Base-by-base conservation (phyloP, 2,888 invertebrate species). In the Orthosia incerta region DNA sequence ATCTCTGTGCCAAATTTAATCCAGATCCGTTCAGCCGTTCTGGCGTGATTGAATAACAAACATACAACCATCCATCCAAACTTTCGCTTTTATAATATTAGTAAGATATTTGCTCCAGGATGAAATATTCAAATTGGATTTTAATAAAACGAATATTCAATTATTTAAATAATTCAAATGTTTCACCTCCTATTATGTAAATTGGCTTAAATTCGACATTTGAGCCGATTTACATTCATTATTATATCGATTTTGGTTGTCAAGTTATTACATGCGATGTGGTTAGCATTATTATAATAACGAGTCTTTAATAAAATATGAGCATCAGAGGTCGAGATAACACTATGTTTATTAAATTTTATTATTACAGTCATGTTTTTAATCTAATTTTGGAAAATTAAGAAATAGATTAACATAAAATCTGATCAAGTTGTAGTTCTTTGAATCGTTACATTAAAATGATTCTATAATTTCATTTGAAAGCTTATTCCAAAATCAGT, bases 191-290 rank as follows among this genome's bases (percentile, higher is more conserved):
- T 86, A 91, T 91, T 91, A 92, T 92, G 91, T 80, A 89, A 91
- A 92, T 92, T 84, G 77, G 71, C 66, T 86, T 79, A 83, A 89
- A 90, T 90, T 90, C 87, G 84, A 87, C 86, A 87, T 91, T 91
- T 88, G 80, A 87, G 86, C 85, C 88, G 87, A 91, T 92, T 92
- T 91, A 85, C 88, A 92, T 92, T 90, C 83, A 90, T 93, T 90
- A 91, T 86, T 85, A 83, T 88, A 89, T 90, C 85, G 86, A 89
- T 93, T 91, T 92, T 88, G 76, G 83, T 85, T 87, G 88, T 90
- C 88, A 89, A 84, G 79, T 87, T 86, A 86, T 89, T 86, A 87
- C 85, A 86, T 82, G 75, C 80, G 80, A 90, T 85, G 79, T 76
- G 86, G 90, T 93, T 93, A 88, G 82, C 90, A 91, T 91, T 89